Evolutionary conservation across 2,888 invertebrate genomes (phyloP), one percentile per base, ranked within the genome.

Genomic region (Macrosoma leucophasiata): DNA sequence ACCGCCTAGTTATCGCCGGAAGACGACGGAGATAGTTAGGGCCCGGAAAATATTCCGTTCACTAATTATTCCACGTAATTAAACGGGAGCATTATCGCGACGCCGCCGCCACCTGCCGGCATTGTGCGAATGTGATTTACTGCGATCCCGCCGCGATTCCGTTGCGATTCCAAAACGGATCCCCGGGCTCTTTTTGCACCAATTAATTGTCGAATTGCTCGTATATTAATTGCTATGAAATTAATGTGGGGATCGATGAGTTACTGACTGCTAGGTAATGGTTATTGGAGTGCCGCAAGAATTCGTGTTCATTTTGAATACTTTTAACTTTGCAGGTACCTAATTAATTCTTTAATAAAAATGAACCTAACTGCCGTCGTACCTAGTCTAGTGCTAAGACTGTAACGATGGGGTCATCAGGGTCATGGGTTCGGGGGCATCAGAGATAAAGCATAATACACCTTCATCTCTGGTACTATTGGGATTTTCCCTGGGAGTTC

Each of bases 1-100:
- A 81, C 77, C 81, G 81, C 75, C 81, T 81, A 81, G 81, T 81
- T 79, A 81, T 81, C 77, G 78, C 78, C 81, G 82, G 81, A 81
- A 82, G 81, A 79, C 74, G 77, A 68, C 63, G 74, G 77, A 79
- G 81, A 82, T 84, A 82, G 82, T 81, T 82, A 81, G 82, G 75
- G 76, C 78, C 76, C 79, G 81, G 82, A 82, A 84, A 79, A 81
- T 81, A 81, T 84, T 82, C 82, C 82, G 79, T 78, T 79, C 81
- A 77, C 79, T 84, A 84, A 84, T 84, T 85, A 85, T 85, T 84
- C 85, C 84, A 73, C 77, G 84, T 82, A 84, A 84, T 84, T 84
- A 84, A 84, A 81, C 84, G 75, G 74, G 69, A 58, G 77, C 71
- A 82, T 82, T 81, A 82, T 79, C 79, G 76, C 74, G 72, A 64